Conservation (phyloP, 2,113 vertebrate genomes). For the Hemiscyllium ocellatum region DNA sequence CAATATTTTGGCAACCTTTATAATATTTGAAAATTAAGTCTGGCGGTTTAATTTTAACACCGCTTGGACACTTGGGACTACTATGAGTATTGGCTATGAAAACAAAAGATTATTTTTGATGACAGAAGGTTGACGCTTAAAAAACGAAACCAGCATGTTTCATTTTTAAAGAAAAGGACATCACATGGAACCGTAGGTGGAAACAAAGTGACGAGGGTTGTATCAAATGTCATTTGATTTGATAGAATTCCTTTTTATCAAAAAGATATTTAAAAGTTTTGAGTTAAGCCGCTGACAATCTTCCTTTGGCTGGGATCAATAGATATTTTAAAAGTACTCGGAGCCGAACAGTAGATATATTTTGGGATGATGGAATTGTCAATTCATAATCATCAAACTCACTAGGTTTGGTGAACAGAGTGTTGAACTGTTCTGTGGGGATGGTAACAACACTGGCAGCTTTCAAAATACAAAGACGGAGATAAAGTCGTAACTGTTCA, state of each 20-base stretch:
- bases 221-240: neutral
- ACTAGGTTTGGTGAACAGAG: neutral
- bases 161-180: neutral
- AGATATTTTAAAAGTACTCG: neutral
- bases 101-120: neutral
- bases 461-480: slow-evolving; percentile 40
- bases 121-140: no score
- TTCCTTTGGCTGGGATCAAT: neutral
- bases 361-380: neutral
- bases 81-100: neutral
- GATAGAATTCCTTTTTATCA: neutral
- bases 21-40: neutral
- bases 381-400: slow-evolving; percentile 17
- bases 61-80: neutral
- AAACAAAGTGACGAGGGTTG: no score
- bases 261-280: neutral
- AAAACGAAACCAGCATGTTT: neutral
- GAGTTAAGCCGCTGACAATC: neutral
- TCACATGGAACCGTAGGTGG: neutral
- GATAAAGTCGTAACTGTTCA: slow-evolving; percentile 94
- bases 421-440: neutral
- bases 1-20: neutral
- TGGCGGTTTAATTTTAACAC: neutral
- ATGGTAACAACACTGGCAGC: neutral
- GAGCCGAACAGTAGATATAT: no score